phyloP scores from a whole-genome alignment of 1,140 invertebrate species.

The Drosophila melanogaster region DNA sequence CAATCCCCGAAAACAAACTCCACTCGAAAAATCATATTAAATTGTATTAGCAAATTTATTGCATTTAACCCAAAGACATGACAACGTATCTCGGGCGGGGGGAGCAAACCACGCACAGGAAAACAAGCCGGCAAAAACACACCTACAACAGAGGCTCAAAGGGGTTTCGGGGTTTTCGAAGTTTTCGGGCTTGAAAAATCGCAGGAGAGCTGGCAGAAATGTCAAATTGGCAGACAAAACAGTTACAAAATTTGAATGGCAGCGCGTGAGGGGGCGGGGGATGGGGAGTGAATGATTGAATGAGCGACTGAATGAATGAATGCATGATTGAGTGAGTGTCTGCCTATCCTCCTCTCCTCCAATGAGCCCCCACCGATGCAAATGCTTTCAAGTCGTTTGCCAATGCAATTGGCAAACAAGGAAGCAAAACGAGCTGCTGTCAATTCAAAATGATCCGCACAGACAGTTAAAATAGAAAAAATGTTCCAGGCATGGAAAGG shows the following conservation, averaged over 20 bases:
- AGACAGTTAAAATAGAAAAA: slow-evolving; percentile 26
- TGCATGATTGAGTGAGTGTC: slow-evolving; percentile 40
- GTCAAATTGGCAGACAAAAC: slow-evolving; percentile 73
- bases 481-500: slow-evolving; percentile 1
- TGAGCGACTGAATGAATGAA: slow-evolving; percentile 52
- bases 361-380: slow-evolving; percentile 39
- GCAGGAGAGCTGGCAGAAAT: slow-evolving; percentile 60
- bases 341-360: slow-evolving; percentile 32
- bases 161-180: neutral
- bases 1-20: slow-evolving; percentile 30
- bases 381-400: slow-evolving; percentile 59
- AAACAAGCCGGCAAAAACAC: slow-evolving; percentile 47
- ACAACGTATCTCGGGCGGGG: slow-evolving; percentile 42
- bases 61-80: slow-evolving; percentile 64
- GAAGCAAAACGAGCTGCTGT: slow-evolving; percentile 63
- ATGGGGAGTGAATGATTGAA: slow-evolving; percentile 40
- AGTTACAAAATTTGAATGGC: slow-evolving; percentile 70
- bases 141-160: slow-evolving; percentile 25
- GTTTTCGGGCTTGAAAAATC: slow-evolving; percentile 1
- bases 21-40: slow-evolving; percentile 56
- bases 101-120: slow-evolving; percentile 49
- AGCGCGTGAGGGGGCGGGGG: neutral
- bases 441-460: slow-evolving; percentile 65
- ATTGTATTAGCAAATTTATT: slow-evolving; percentile 76
- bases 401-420: slow-evolving; percentile 75